phyloP scores from a whole-genome alignment of 2,113 vertebrate genomes.

The Acanthochromis polyacanthus region DNA sequence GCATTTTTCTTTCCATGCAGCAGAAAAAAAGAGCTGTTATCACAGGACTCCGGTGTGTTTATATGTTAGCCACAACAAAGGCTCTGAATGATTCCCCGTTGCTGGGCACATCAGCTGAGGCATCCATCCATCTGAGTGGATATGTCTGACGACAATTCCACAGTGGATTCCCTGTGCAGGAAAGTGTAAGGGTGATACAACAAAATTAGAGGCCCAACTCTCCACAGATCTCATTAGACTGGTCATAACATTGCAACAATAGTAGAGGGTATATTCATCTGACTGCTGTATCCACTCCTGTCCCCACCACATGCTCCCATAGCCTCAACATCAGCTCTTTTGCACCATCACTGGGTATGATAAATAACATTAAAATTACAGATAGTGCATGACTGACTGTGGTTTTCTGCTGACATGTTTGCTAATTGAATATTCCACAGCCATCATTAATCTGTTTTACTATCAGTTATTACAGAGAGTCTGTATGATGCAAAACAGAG shows the following conservation, averaged over 20 bases:
- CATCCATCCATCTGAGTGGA: constrained; percentile 75
- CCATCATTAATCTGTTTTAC: constrained; percentile 35
- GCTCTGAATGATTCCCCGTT: constrained; percentile 64
- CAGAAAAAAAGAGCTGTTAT: constrained; percentile 29
- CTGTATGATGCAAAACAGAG: neutral
- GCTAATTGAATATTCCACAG: constrained; percentile 45
- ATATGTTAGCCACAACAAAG: constrained; percentile 51
- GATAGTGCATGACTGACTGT: constrained; percentile 29
- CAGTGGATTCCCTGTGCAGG: constrained; percentile 61
- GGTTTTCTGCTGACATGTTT: constrained; percentile 46
- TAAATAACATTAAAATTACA: constrained; percentile 39
- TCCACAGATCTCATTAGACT: constrained; percentile 81
- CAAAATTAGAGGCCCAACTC: constrained; percentile 75
- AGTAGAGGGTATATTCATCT: constrained; percentile 75
- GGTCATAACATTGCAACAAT: constrained; percentile 76
- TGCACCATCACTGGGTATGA: constrained; percentile 41
- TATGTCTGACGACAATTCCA: constrained; percentile 72
- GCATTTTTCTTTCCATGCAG: constrained; percentile 40
- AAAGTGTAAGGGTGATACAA: constrained; percentile 68
- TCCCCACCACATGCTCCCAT: constrained; percentile 27
- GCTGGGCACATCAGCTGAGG: constrained; percentile 70
- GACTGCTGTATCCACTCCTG: constrained; percentile 39
- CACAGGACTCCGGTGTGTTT: constrained; percentile 43
- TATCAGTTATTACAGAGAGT: constrained; percentile 11
- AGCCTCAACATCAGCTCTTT: constrained; percentile 63